Evolutionary conservation across 2,113 vertebrate genomes (phyloP).

Genomic region (Eretmochelys imbricata): DNA sequence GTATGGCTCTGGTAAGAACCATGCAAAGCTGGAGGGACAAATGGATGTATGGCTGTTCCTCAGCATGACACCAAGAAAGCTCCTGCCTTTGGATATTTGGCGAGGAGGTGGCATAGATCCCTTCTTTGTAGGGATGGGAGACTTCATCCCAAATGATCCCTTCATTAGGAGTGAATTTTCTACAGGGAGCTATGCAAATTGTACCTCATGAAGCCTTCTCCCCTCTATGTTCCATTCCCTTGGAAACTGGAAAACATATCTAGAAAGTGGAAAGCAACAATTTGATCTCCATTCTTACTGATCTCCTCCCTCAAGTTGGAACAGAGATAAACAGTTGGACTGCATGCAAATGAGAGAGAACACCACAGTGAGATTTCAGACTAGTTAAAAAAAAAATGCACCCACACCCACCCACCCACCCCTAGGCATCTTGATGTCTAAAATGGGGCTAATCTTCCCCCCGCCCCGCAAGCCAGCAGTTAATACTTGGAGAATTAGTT

Average conservation of each 20-base stretch:
- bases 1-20: background rate
- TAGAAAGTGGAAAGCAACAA: background rate
- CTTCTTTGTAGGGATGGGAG: background rate
- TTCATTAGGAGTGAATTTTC: background rate
- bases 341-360: background rate
- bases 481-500: background rate
- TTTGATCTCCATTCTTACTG: fast-evolving
- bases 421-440: background rate
- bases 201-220: fast-evolving
- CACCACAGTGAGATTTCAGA: background rate
- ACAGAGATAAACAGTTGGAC: background rate
- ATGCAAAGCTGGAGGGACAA: background rate
- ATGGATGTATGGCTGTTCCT: no score
- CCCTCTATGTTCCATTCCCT: background rate
- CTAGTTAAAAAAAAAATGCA: no score
- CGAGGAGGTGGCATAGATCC: background rate
- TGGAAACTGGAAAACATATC: background rate
- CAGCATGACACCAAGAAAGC: no score
- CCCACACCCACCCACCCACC: no score
- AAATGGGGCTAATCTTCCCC: fast-evolving
- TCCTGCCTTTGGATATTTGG: background rate
- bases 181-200: background rate
- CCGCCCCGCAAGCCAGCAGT: background rate
- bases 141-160: background rate
- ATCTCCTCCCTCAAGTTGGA: background rate